Percentiles rank a stretch among this genome's conserved stretches.
Conservation (phyloP, 2,113 vertebrate species). For the Sturnira hondurensis region DNA sequence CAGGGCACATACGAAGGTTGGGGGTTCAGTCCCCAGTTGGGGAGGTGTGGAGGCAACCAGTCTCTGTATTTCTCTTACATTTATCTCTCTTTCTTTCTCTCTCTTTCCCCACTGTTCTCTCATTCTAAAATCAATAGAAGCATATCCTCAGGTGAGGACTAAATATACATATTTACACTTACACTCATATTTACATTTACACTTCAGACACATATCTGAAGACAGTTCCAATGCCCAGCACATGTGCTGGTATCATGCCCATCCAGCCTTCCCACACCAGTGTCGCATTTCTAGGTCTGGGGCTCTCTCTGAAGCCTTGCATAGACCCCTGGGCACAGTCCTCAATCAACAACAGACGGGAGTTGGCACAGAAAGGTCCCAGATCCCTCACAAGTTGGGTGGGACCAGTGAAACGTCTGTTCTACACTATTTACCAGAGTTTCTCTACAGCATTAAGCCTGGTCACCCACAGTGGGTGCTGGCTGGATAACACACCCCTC, state of each 20-base stretch:
- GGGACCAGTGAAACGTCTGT: background rate
- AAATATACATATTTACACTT: no score
- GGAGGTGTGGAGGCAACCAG: no score
- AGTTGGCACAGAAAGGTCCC: background rate
- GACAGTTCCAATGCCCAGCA: no score
- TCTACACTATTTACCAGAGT: no score
- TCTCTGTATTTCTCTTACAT: no score
- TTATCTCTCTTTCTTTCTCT: no score
- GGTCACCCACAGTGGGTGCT: background rate
- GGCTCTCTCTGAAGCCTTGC: background rate
- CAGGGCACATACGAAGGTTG: no score
- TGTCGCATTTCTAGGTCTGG: rapidly evolving
- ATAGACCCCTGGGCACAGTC: background rate
- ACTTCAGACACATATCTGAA: background rate
- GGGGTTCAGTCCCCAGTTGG: no score
- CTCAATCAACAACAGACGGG: background rate
- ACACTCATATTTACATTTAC: no score
- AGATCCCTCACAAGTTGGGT: background rate
- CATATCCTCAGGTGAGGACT: no score
- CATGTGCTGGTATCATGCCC: rapidly evolving
- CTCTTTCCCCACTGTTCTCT: no score
- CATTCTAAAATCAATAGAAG: no score
- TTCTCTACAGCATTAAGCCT: background rate
- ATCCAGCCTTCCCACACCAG: rapidly evolving
- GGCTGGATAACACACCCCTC: background rate